A percentile compares a stretch with the other conserved stretches of the same genome.
Conservation (phyloP, 2,888 invertebrate genomes). For the Limnephilus lunatus region DNA sequence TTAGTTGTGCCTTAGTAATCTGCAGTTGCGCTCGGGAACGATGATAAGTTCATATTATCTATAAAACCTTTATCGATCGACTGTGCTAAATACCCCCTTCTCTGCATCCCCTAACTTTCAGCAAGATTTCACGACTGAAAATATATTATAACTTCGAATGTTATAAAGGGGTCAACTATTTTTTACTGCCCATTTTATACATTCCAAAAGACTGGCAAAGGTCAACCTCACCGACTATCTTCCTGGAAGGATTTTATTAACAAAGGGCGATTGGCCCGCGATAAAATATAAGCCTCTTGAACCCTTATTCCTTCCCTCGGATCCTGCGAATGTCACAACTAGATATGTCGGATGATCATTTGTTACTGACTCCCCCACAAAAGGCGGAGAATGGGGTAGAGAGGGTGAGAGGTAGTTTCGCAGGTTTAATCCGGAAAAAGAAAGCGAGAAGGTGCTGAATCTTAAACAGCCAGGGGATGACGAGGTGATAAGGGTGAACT, state of each 20-base stretch:
- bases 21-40: too few species aligned
- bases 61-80: too few species aligned
- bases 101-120: not conserved
- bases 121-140: not conserved
- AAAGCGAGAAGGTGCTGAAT: conserved; percentile 23
- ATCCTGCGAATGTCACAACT: conserved; percentile 35
- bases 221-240: not conserved
- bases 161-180: not conserved
- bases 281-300: conserved; percentile 6
- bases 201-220: not conserved
- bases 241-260: conserved; percentile 7
- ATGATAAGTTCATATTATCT: too few species aligned
- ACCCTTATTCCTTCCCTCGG: not conserved
- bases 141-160: not conserved
- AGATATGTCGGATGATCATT: conserved; percentile 53
- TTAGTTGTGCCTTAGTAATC: too few species aligned
- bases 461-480: conserved; percentile 27
- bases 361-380: not conserved
- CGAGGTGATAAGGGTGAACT: conserved; percentile 16
- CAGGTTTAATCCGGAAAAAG: conserved; percentile 9
- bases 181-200: not conserved
- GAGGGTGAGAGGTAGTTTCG: not conserved
- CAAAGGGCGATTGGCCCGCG: conserved; percentile 11
- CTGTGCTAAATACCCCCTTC: not conserved
- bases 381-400: not conserved